Evolutionary conservation across 2,888 invertebrate species (phyloP).

Genomic region (Fabriciana adippe): DNA sequence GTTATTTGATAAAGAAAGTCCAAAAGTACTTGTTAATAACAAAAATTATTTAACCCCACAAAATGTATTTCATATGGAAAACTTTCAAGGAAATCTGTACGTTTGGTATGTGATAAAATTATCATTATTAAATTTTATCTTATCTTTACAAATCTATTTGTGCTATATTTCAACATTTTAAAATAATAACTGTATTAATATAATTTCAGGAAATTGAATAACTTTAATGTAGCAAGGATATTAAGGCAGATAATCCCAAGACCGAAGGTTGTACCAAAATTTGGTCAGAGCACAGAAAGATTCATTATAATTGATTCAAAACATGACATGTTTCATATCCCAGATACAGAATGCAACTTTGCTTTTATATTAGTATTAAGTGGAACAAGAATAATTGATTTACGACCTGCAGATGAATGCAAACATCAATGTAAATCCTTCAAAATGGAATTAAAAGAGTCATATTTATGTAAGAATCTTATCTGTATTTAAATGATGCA

Average conservation of each 20-base stretch:
- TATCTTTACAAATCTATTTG: background rate
- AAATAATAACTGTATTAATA: too few species aligned
- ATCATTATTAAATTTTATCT: background rate
- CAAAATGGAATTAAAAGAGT: slow-evolving; percentile 86
- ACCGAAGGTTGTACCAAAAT: slow-evolving; percentile 86
- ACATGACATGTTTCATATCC: slow-evolving; percentile 85
- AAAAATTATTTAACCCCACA: slow-evolving; percentile 65
- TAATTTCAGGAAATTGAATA: slow-evolving; percentile 87
- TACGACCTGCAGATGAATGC: slow-evolving; percentile 91
- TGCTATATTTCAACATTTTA: too few species aligned
- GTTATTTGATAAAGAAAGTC: slow-evolving; percentile 84
- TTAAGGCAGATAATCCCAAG: slow-evolving; percentile 88
- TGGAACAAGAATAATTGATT: slow-evolving; percentile 87
- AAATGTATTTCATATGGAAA: slow-evolving; percentile 52
- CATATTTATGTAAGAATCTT: slow-evolving; percentile 88
- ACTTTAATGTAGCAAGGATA: slow-evolving; percentile 87
- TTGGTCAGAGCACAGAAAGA: slow-evolving; percentile 90
- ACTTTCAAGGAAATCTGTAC: slow-evolving; percentile 54
- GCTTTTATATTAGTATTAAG: slow-evolving; percentile 88
- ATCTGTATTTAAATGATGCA: background rate
- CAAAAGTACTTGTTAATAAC: slow-evolving; percentile 75
- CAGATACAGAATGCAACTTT: slow-evolving; percentile 91
- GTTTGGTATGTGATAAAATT: slow-evolving; percentile 55
- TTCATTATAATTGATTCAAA: slow-evolving; percentile 88
- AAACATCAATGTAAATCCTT: slow-evolving; percentile 86